These are phyloP conservation scores for Maylandia zebra DNA, from an alignment of 2,113 vertebrate genomes.

Conservation along the genomic window DNA sequence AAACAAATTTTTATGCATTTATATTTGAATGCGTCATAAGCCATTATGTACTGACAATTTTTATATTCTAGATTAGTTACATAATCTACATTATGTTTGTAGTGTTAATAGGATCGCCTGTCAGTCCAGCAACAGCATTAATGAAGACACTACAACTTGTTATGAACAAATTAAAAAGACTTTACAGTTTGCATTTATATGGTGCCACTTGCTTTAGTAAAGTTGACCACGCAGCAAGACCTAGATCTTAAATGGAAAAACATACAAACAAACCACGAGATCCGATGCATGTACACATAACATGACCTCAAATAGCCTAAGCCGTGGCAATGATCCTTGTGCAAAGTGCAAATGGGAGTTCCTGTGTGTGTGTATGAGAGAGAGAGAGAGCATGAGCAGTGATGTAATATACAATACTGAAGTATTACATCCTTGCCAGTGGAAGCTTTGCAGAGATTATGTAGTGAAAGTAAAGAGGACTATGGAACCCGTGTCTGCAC, in stretches of 20 bases:
- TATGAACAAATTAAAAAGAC: neutral
- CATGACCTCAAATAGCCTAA: constrained; percentile 23
- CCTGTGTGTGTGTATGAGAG: neutral
- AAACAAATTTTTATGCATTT: neutral
- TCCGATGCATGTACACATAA: constrained; percentile 10
- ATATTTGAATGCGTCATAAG: neutral
- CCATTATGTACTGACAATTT: neutral
- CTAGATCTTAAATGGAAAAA: neutral
- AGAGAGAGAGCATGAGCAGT: neutral
- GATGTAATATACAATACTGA: too few relatives aligned
- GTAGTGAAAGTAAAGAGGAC: constrained; percentile 8
- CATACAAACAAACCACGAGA: neutral
- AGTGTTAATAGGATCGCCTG: neutral
- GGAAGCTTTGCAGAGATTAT: constrained; percentile 26
- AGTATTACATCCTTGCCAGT: constrained; percentile 7
- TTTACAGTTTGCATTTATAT: neutral
- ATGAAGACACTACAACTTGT: neutral
- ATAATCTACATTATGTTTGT: neutral
- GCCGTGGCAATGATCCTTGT: constrained; percentile 38
- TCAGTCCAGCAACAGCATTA: neutral
- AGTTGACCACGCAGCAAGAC: neutral
- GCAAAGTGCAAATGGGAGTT: constrained; percentile 36
- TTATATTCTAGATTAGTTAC: neutral
- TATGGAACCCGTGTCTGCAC: neutral
- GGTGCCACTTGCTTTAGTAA: neutral